These are phyloP conservation scores for Myotis myotis DNA, from an alignment of 2,797 vertebrate species.

Conservation along the genomic window DNA sequence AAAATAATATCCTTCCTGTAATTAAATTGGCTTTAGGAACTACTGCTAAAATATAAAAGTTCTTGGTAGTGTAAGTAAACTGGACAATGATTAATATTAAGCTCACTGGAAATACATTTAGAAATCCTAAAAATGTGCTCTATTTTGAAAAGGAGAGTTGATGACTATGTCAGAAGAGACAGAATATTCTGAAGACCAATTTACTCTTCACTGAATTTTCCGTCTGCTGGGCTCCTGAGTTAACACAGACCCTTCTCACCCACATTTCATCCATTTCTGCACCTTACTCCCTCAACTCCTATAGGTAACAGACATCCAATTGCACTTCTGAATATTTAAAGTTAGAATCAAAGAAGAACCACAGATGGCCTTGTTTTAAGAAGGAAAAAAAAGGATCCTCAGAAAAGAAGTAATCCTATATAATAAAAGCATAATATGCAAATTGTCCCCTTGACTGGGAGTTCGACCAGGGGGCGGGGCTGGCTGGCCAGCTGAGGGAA, in stretches of 20 bases:
- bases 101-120: slow-evolving; percentile 53
- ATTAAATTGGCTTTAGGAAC: slow-evolving; percentile 20
- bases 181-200: slow-evolving; percentile 59
- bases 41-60: slow-evolving; percentile 71
- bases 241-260: not conserved
- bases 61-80: slow-evolving; percentile 1
- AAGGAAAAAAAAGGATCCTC: not conserved
- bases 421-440: too few relatives aligned
- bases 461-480: too few relatives aligned
- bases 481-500: too few relatives aligned
- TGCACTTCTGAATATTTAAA: not conserved
- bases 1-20: slow-evolving; percentile 29
- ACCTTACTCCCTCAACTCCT: slow-evolving; percentile 30
- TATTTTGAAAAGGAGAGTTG: slow-evolving; percentile 45
- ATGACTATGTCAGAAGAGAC: slow-evolving; percentile 22
- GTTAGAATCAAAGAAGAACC: not conserved
- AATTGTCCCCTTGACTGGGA: too few relatives aligned
- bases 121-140: slow-evolving; percentile 31
- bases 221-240: slow-evolving; percentile 53
- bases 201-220: slow-evolving; percentile 40
- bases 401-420: not conserved
- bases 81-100: slow-evolving; percentile 59
- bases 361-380: not conserved
- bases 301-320: not conserved
- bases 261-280: slow-evolving; percentile 8